phyloP scores from a whole-genome alignment of 1,140 invertebrate genomes.

The Leptinotarsa defecta region DNA sequence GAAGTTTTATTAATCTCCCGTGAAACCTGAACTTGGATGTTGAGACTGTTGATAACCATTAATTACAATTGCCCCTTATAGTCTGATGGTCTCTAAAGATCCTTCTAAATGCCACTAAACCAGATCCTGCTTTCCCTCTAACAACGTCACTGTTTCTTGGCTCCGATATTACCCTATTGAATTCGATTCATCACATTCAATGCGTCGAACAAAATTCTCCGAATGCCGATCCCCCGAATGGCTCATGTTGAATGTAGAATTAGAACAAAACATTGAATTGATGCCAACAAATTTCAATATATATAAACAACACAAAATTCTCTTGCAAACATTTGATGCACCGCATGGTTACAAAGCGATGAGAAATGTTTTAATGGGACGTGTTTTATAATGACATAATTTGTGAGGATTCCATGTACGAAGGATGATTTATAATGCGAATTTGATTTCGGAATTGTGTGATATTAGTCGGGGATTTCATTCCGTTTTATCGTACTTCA shows the following conservation, averaged over 20 bases:
- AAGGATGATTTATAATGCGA: too few relatives aligned
- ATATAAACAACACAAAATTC: background rate
- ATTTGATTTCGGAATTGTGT: too few relatives aligned
- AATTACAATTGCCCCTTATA: too few relatives aligned
- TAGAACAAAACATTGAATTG: constrained; percentile 8
- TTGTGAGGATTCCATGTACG: background rate
- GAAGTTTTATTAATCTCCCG: too few relatives aligned
- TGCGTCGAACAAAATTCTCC: constrained; percentile 2
- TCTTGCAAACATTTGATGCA: background rate
- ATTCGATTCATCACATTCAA: background rate
- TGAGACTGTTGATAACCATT: too few relatives aligned
- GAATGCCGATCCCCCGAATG: background rate
- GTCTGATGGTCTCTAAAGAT: too few relatives aligned
- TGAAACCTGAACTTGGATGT: too few relatives aligned
- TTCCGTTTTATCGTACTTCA: too few relatives aligned
- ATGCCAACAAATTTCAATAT: constrained; percentile 4
- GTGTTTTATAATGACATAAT: constrained; percentile 1
- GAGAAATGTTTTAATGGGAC: background rate
- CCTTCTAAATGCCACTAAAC: too few relatives aligned
- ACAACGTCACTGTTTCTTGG: background rate
- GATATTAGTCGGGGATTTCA: too few relatives aligned
- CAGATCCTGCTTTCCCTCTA: background rate
- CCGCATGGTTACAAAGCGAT: background rate
- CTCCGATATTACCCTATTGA: background rate
- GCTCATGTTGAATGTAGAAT: background rate